Percentiles rank a stretch among this genome's conserved stretches.
Conservation (phyloP, 2,113 vertebrate genomes). For the Monarcha castaneiventris region DNA sequence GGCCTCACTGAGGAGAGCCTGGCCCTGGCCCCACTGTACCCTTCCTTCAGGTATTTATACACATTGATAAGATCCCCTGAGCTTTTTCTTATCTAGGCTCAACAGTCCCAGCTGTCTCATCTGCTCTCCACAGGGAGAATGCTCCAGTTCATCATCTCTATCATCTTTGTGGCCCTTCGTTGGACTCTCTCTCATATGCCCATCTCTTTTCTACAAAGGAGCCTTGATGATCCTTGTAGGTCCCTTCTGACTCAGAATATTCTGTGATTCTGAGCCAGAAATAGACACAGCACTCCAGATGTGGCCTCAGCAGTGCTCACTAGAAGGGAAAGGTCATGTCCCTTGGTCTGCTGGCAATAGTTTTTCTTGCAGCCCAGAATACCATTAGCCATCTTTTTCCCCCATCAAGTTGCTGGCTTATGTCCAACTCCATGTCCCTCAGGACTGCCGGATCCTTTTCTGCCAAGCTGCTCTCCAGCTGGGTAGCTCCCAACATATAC, state of each 20-base stretch:
- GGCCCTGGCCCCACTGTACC: neutral
- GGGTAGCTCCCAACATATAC: neutral
- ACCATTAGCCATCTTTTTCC: neutral
- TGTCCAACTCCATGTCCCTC: neutral
- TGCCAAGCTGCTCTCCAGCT: neutral
- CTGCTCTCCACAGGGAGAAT: neutral
- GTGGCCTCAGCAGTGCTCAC: neutral
- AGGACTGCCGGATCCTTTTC: neutral
- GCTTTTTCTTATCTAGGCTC: neutral
- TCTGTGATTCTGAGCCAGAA: neutral
- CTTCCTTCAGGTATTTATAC: neutral
- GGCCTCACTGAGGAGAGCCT: neutral
- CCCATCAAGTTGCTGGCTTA: neutral
- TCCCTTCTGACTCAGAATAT: neutral
- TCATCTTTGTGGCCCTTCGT: rapidly evolving
- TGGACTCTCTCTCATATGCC: neutral
- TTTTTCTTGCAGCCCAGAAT: neutral
- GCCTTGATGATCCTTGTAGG: neutral
- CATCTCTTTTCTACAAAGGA: neutral
- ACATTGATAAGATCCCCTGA: neutral
- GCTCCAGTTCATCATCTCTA: neutral
- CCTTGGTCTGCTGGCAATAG: neutral
- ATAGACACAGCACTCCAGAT: neutral
- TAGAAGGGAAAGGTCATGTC: neutral
- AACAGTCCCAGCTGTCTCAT: neutral